Evolutionary conservation across 2,888 invertebrate species (phyloP).

Genomic region (Drosophila maculinotata): DNA sequence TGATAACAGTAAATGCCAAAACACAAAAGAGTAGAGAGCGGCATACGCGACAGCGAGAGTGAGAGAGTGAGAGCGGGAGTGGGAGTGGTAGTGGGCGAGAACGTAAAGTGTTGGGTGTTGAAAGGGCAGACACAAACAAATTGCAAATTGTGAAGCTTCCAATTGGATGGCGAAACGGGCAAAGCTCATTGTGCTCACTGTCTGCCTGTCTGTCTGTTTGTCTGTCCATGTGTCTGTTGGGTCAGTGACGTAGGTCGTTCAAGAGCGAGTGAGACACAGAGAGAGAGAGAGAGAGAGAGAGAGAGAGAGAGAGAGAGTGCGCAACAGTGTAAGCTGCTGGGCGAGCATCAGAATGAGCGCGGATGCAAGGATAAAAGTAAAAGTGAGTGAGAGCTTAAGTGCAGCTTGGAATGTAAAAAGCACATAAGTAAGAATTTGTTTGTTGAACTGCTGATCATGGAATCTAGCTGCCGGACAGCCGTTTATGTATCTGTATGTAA

Average conservation of each 20-base stretch:
- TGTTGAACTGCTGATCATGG: too few relatives aligned
- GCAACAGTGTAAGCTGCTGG: too few relatives aligned
- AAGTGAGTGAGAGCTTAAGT: slow-evolving; percentile 1
- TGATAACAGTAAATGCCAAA: slow-evolving; percentile 40
- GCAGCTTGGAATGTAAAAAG: neutral
- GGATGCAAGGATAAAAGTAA: slow-evolving; percentile 15
- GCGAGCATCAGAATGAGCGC: neutral
- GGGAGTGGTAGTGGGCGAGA: neutral
- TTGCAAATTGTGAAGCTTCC: slow-evolving; percentile 33
- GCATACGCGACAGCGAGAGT: neutral
- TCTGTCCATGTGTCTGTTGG: neutral
- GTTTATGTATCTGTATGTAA: too few relatives aligned
- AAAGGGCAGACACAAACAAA: slow-evolving; percentile 31
- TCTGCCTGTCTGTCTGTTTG: neutral
- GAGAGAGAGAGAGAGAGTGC: neutral
- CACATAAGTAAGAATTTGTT: too few relatives aligned
- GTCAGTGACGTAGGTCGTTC: slow-evolving; percentile 29
- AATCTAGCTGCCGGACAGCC: too few relatives aligned
- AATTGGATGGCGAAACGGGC: slow-evolving; percentile 24
- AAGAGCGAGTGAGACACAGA: neutral
- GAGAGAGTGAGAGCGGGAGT: slow-evolving; percentile 7
- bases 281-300: neutral
- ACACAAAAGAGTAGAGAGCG: slow-evolving; percentile 9
- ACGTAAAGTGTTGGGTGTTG: slow-evolving; percentile 11
- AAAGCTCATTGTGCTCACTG: slow-evolving; percentile 46